Evolutionary conservation across 2,797 vertebrate genomes (phyloP), one percentile per base, ranked within the genome.

Genomic region (Neostethus bicornis): DNA sequence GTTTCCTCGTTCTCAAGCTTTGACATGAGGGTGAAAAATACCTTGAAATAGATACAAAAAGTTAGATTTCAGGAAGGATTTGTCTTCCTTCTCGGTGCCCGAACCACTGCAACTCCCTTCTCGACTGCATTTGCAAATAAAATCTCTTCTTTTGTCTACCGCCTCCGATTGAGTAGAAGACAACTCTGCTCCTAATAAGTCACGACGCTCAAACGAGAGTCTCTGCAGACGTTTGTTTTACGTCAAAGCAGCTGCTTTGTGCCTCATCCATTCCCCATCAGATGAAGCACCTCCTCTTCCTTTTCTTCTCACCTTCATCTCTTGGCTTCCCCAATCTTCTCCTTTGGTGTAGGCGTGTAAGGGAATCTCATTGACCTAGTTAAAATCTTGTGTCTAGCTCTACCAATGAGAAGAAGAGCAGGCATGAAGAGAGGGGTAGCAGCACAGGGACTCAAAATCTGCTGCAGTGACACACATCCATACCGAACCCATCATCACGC

Each of bases 291-390:
- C 51, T 52, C 42, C 47, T 25, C 24, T 51, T 73, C 50, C 60
- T 55, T 28, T 8, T 51, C 41, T 28, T 46, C 67, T 62, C 56
- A 34, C 56, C 19, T 59, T 70, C 56, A 51, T 54, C 35, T 58
- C 70, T 25, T 25, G 21, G 71, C 29, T 28, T 3, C n/a, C 31
- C 8, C 17, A 23, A 38, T 50, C 48, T 43, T 51, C 67, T 59
- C 39, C 47, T 61, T 60, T 21, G 52, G 53, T 59, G 62, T 47
- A 73, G 47, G 73, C 73, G 70, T 71, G 75, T 60, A 74, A 67
- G 63, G 59, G 89, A 87, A 90, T 91, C 79, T 90, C 86, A 85
- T 89, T 92, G 90, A 92, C 91, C 91, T 77, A 93, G 79, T 90
- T 92, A 85, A 67, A 69, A 66, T 86, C 77, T 79, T 54, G 68